phyloP scores from a whole-genome alignment of 64 coral and sea anemone genomes.

The Trachythela sp. region DNA sequence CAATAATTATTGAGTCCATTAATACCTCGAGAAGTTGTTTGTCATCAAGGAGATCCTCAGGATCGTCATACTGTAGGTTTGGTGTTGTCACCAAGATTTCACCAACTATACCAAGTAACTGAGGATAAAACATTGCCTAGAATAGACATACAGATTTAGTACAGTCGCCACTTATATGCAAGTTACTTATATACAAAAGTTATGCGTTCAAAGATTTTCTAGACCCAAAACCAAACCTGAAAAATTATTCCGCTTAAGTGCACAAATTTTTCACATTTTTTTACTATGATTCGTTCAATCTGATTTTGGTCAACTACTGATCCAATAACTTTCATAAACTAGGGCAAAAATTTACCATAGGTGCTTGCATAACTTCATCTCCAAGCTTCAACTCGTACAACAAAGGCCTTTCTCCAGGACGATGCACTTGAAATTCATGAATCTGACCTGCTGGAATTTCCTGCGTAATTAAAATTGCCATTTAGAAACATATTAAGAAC shows the following conservation, averaged over 20 bases:
- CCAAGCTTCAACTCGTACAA: constrained; percentile 91
- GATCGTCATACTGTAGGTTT: constrained; percentile 3
- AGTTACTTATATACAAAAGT: too few relatives aligned
- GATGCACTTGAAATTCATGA: constrained; percentile 93
- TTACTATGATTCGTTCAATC: too few relatives aligned
- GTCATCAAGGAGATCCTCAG: not conserved
- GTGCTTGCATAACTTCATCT: constrained; percentile 94
- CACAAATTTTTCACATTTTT: too few relatives aligned
- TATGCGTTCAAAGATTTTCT: too few relatives aligned
- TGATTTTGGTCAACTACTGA: too few relatives aligned
- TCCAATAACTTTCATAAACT: too few relatives aligned
- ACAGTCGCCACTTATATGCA: not conserved
- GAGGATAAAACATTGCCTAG: constrained; percentile 93
- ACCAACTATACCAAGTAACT: constrained; percentile 60
- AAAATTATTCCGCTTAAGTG: too few relatives aligned
- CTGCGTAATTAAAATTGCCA: constrained; percentile 32
- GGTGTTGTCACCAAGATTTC: not conserved
- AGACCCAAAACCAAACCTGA: too few relatives aligned
- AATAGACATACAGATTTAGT: not conserved
- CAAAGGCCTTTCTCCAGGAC: constrained; percentile 60
- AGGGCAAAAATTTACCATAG: constrained; percentile 88
- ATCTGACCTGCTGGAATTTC: constrained; percentile 84
- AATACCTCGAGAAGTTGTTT: constrained; percentile 22
- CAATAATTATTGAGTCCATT: not conserved
- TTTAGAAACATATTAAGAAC: not conserved